Percentiles rank a stretch among this genome's conserved stretches.
These are phyloP conservation scores for Hydrozoanthus gracilis DNA, from an alignment of 92 coral and sea anemone genomes.

Conservation along the genomic window DNA sequence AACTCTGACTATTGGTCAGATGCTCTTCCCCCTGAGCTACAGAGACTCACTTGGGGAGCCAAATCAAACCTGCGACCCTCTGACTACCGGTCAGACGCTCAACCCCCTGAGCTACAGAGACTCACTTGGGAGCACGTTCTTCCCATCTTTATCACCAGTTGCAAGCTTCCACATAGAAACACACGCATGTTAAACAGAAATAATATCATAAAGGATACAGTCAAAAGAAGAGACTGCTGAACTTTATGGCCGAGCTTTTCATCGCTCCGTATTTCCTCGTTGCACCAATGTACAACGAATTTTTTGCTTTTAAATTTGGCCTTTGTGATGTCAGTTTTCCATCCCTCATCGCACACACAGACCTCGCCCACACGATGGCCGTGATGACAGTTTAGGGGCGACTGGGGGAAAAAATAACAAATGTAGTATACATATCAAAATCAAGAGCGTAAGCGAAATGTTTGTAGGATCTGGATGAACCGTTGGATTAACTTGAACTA, in stretches of 20 bases:
- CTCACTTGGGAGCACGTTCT: no score
- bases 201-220: constrained; percentile 69
- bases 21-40: no score
- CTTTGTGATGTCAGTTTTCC: constrained; percentile 92
- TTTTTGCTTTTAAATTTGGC: constrained; percentile 79
- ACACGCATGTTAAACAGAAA: not conserved
- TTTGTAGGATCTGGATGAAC: no score
- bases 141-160: no score
- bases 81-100: no score
- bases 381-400: constrained; percentile 92
- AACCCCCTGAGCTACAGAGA: no score
- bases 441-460: not conserved
- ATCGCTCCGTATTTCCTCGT: constrained; percentile 50
- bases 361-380: constrained; percentile 89
- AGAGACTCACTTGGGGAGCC: no score
- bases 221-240: constrained; percentile 61
- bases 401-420: constrained; percentile 60
- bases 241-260: constrained; percentile 29
- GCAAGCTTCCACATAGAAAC: no score
- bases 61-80: no score
- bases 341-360: constrained; percentile 95
- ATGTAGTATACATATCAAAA: not conserved
- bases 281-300: constrained; percentile 88
- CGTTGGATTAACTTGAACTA: no score
- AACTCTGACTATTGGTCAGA: no score